phyloP scores from a whole-genome alignment of 2,797 vertebrate genomes.

The Periparus ater region DNA sequence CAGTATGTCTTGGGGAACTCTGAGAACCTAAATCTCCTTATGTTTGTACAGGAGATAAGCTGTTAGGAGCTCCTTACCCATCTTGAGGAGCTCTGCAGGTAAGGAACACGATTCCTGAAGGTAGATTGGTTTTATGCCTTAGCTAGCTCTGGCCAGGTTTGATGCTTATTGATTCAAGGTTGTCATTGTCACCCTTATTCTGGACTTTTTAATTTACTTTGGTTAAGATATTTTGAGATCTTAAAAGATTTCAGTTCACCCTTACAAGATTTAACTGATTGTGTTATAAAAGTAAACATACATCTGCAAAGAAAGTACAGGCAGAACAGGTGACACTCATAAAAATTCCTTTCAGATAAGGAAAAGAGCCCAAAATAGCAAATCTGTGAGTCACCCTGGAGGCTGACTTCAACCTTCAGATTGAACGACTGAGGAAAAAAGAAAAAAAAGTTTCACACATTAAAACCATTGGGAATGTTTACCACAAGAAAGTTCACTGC shows the following conservation, averaged over 20 bases:
- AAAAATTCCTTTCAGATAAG: constrained; percentile 68
- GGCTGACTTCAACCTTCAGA: not conserved
- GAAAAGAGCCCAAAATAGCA: constrained; percentile 42
- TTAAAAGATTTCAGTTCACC: constrained; percentile 11
- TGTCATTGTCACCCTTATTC: not conserved
- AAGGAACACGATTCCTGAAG: not conserved
- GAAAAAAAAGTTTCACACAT: not conserved
- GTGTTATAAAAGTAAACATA: constrained; percentile 57
- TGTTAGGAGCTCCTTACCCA: not conserved
- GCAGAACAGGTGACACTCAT: constrained; percentile 49
- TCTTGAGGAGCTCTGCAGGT: not conserved
- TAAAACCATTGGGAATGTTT: not conserved
- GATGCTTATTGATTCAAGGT: not conserved
- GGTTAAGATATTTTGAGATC: not conserved
- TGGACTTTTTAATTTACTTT: not conserved
- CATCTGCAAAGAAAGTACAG: constrained; percentile 10
- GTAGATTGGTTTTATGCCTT: not conserved
- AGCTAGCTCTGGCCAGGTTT: not conserved
- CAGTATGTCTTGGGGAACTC: not conserved
- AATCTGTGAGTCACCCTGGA: not conserved
- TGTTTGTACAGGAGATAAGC: not conserved
- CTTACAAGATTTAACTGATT: constrained; percentile 31
- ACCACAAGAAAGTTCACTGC: not conserved
- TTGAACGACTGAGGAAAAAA: not conserved
- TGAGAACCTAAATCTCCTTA: not conserved